Base-by-base conservation (phyloP, 2,797 vertebrate genomes). In the Pipistrellus nathusii region DNA sequence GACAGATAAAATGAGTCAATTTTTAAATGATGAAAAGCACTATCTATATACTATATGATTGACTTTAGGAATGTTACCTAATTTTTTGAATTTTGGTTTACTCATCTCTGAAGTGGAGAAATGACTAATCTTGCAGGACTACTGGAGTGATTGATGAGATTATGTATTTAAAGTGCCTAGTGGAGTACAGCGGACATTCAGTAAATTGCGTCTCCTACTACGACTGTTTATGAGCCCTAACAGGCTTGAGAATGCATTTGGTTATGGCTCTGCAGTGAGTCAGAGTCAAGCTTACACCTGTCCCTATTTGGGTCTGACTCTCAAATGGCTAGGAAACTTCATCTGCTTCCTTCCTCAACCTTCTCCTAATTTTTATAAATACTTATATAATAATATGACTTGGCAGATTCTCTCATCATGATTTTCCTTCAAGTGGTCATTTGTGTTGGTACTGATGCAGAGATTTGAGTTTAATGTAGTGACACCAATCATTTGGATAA, bases 301-400 rank as follows among this genome's bases (percentile, higher is more conserved):
- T 78, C 14, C 2, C 9, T 83, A 35, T 69, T 23, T 18, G 18
- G 5, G 8, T 46, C 8, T 78, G 46, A 94, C 6, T 90, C n/a
- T 73, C 25, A 66, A 69, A 44, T 59, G 11, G n/a, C 13, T 23
- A 90, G 25, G 32, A 88, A 82, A 66, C 8, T 68, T 91, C 12
- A 92, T 53, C 57, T 95, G 84, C 88, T 96, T 27, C 18, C 76
- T 94, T 85, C 44, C 18, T 84, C 88, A 93, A 88, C 83, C 93
- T 95, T 90, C 82, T 75, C 59, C 55, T 95, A 97, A 97, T 89
- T 97, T 90, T 88, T 92, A 94, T 92, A 96, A 97, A 94, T 3
- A 76, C 46, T 86, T 91, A 85, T 5, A 30, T 94, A 91, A 94
- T 55, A n/a, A 30, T 59, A 11, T 59, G 12, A 48, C 68, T 10